A percentile compares a stretch with the other conserved stretches of the same genome.
Evolutionary conservation across 2,797 vertebrate species (phyloP).

Genomic region (Monodelphis domestica): DNA sequence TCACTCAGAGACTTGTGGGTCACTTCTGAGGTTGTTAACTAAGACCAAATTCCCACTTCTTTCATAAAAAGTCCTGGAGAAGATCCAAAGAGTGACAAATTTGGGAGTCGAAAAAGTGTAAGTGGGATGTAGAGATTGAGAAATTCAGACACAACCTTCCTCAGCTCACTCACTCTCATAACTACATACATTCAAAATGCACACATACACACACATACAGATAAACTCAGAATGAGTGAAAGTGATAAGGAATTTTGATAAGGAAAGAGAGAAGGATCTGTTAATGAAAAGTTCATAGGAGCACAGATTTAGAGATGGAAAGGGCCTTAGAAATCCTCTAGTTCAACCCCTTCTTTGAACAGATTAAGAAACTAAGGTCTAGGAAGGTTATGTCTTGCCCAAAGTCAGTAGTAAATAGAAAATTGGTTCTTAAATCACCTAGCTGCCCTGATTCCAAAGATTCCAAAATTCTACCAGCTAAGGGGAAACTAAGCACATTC

Average conservation of each 20-base stretch:
- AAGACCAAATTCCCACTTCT: slow-evolving; percentile 23
- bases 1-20: slow-evolving; percentile 15
- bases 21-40: neutral
- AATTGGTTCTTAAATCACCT: neutral
- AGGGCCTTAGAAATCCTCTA: neutral
- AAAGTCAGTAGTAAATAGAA: neutral
- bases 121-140: neutral
- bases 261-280: neutral
- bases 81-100: neutral
- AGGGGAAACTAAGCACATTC: neutral
- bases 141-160: neutral
- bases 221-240: neutral
- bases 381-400: neutral
- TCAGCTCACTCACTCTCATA: neutral
- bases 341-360: neutral
- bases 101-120: neutral
- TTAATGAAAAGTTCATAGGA: neutral
- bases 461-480: neutral
- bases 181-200: neutral
- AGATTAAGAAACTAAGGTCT: neutral
- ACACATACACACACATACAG: neutral
- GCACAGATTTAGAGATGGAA: neutral
- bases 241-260: neutral
- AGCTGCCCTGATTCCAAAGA: neutral
- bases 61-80: slow-evolving; percentile 10